These are phyloP conservation scores for Psephotus haematonotus DNA, from an alignment of 2,113 vertebrate species.

Conservation along the genomic window DNA sequence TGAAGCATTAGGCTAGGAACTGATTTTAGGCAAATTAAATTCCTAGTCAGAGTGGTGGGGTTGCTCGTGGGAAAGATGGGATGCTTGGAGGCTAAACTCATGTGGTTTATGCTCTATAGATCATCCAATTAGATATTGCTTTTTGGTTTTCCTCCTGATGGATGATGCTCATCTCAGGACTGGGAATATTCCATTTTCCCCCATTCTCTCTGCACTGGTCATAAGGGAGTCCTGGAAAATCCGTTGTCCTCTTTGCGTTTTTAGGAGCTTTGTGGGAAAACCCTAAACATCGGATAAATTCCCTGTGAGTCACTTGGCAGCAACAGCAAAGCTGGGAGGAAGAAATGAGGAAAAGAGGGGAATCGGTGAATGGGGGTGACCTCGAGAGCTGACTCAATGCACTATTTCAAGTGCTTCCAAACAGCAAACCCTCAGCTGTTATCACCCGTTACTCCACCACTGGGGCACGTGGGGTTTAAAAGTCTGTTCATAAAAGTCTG, in stretches of 20 bases:
- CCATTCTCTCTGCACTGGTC: background rate
- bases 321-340: background rate
- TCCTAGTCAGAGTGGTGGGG: background rate
- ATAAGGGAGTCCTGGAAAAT: background rate
- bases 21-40: background rate
- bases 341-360: background rate
- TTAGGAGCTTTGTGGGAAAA: background rate
- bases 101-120: background rate
- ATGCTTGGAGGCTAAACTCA: background rate
- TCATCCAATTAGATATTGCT: background rate
- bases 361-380: background rate
- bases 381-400: background rate
- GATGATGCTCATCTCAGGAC: background rate
- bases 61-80: background rate
- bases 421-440: background rate
- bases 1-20: background rate
- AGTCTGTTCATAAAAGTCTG: background rate
- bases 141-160: background rate
- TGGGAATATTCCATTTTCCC: background rate
- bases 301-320: background rate
- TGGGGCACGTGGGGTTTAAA: background rate
- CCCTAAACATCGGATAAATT: background rate
- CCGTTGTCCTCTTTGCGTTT: background rate
- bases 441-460: background rate
- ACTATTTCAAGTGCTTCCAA: background rate